A percentile compares a stretch with the other conserved stretches of the same genome.
phyloP scores from a whole-genome alignment of 2,113 vertebrate genomes.

The Rhipidura dahli region DNA sequence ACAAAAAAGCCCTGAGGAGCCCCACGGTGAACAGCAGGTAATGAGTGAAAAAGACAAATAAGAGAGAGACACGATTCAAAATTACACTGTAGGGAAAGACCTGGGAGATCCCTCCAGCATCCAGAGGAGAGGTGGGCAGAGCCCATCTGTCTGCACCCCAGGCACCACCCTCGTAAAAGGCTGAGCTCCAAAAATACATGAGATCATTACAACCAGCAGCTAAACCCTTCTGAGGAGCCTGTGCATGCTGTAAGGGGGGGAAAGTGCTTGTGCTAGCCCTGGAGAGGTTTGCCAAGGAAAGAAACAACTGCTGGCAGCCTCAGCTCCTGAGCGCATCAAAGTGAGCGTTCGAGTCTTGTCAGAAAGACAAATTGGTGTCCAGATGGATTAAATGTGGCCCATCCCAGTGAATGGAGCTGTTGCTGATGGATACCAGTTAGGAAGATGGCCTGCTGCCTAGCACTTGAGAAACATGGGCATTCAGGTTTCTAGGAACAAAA shows the following conservation, averaged over 20 bases:
- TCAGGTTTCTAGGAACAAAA: background rate
- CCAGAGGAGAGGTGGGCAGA: background rate
- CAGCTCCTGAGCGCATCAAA: constrained; percentile 1
- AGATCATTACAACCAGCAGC: constrained; percentile 1
- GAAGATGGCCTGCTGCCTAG: background rate
- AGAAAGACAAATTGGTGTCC: constrained; percentile 25
- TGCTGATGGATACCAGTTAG: background rate
- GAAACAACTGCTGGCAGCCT: constrained; percentile 39
- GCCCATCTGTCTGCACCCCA: background rate
- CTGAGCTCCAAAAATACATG: background rate
- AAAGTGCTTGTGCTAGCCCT: constrained; percentile 1
- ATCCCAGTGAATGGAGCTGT: background rate
- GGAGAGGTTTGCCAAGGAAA: constrained; percentile 38
- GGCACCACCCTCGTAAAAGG: background rate
- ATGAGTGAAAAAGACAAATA: constrained; percentile 24
- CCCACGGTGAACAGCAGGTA: background rate
- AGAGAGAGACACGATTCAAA: background rate
- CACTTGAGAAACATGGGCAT: background rate
- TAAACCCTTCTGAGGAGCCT: background rate
- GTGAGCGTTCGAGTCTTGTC: background rate
- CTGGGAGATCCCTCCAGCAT: background rate
- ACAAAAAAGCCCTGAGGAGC: constrained; percentile 4
- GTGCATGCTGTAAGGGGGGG: background rate
- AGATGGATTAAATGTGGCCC: constrained; percentile 23
- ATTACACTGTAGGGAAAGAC: background rate